A percentile compares a stretch with the other conserved stretches of the same genome.
Evolutionary conservation across 2,888 invertebrate genomes (phyloP).

Genomic region (Corbicula japonica): DNA sequence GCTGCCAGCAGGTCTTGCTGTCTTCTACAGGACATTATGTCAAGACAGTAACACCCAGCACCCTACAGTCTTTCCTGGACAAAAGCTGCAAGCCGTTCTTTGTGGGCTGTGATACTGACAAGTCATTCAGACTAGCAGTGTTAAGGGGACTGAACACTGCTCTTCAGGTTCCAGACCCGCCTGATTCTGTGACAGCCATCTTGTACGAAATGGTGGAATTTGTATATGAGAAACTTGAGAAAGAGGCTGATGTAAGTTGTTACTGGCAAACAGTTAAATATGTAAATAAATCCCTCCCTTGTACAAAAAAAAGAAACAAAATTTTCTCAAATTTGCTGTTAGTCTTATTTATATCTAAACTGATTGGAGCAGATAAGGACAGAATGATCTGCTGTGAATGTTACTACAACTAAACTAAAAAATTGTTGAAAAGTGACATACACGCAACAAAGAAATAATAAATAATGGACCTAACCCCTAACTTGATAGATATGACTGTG

Average conservation of each 20-base stretch:
- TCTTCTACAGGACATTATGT: slow-evolving; percentile 35
- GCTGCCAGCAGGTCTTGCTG: slow-evolving; percentile 52
- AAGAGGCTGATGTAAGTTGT: slow-evolving; percentile 61
- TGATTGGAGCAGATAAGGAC: too few species aligned
- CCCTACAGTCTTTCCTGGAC: slow-evolving; percentile 71
- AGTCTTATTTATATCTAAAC: too few species aligned
- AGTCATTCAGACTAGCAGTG: slow-evolving; percentile 39
- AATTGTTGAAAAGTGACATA: too few species aligned
- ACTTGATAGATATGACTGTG: too few species aligned
- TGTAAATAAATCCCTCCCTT: too few species aligned
- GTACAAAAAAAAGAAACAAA: too few species aligned
- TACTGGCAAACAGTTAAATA: too few species aligned
- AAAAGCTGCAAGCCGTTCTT: slow-evolving; percentile 41
- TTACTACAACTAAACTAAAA: too few species aligned
- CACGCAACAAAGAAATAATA: too few species aligned
- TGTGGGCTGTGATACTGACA: slow-evolving; percentile 23
- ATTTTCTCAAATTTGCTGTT: too few species aligned
- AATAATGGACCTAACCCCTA: too few species aligned
- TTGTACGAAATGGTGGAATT: slow-evolving; percentile 70
- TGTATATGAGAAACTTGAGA: slow-evolving; percentile 64
- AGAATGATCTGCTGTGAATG: too few species aligned
- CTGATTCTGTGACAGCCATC: slow-evolving; percentile 75
- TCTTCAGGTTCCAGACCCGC: slow-evolving; percentile 79
- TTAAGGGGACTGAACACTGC: slow-evolving; percentile 77
- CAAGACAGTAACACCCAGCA: slow-evolving; percentile 58